A percentile compares a stretch with the other conserved stretches of the same genome.
Evolutionary conservation across 1,140 invertebrate genomes (phyloP).

Genomic region (Argopecten irradians): DNA sequence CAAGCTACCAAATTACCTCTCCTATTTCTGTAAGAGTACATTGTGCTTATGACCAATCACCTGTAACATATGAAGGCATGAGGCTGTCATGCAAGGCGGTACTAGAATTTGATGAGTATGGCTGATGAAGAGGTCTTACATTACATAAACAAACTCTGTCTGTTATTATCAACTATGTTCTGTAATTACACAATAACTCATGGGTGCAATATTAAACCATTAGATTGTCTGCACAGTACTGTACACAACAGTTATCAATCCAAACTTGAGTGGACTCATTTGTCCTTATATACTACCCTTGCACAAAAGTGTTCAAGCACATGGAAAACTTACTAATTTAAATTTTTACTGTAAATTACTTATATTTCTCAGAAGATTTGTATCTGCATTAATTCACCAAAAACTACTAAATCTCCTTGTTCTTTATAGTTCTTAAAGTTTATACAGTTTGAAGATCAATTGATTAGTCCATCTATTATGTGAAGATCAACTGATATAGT

Average conservation of each 20-base stretch:
- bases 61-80: neutral
- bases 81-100: neutral
- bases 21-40: neutral
- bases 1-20: neutral
- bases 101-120: neutral
- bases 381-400: too few relatives aligned
- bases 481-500: too few relatives aligned
- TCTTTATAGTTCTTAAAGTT: too few relatives aligned
- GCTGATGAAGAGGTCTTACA: neutral
- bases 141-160: neutral
- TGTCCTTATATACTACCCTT: too few relatives aligned
- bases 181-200: slow-evolving; percentile 17
- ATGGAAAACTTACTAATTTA: too few relatives aligned
- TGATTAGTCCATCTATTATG: too few relatives aligned
- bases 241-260: neutral
- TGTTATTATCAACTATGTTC: neutral
- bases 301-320: too few relatives aligned
- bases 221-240: neutral
- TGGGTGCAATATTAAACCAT: neutral
- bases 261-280: too few relatives aligned
- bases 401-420: too few relatives aligned
- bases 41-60: slow-evolving; percentile 10
- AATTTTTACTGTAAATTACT: too few relatives aligned
- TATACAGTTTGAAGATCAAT: too few relatives aligned
- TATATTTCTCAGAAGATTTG: too few relatives aligned